Percentiles rank a stretch among this genome's conserved stretches.
These are phyloP conservation scores for Liopterus haemorrhoidalis DNA, from an alignment of 2,888 invertebrate genomes.

Conservation along the genomic window DNA sequence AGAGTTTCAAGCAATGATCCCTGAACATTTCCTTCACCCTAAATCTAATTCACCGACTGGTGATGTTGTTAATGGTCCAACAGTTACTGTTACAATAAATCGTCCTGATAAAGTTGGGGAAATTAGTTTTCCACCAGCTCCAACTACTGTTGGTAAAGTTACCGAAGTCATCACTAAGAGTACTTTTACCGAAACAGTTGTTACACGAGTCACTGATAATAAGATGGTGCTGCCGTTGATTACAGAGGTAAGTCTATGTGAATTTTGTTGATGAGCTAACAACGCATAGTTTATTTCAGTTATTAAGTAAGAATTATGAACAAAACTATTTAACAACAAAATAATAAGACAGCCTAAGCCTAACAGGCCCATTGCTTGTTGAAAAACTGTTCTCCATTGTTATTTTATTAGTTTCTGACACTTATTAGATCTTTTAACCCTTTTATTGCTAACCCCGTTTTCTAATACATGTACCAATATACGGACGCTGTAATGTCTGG, in stretches of 20 bases:
- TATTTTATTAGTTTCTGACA: too few species aligned
- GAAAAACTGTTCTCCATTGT: too few species aligned
- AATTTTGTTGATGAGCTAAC: conserved; percentile 5
- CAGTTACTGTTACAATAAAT: conserved; percentile 82
- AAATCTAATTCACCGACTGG: conserved; percentile 18
- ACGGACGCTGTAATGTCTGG: too few species aligned
- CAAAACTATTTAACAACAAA: too few species aligned
- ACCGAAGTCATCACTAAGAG: conserved; percentile 95
- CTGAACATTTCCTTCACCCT: conserved; percentile 72
- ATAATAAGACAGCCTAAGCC: too few species aligned
- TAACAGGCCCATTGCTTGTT: too few species aligned
- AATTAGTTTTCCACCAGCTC: conserved; percentile 74
- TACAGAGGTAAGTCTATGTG: conserved; percentile 69
- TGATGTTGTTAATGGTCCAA: conserved; percentile 44
- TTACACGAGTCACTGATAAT: conserved; percentile 91
- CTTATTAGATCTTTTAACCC: too few species aligned
- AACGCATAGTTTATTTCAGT: too few species aligned
- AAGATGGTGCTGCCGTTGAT: conserved; percentile 77
- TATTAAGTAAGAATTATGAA: too few species aligned
- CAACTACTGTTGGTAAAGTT: conserved; percentile 76
- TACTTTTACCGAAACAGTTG: conserved; percentile 90
- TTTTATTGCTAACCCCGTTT: too few species aligned
- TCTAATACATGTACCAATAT: too few species aligned
- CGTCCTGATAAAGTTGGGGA: conserved; percentile 56
- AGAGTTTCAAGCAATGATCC: conserved; percentile 93